Conservation (phyloP, 1,140 invertebrate species). For the Drusus annulatus region DNA sequence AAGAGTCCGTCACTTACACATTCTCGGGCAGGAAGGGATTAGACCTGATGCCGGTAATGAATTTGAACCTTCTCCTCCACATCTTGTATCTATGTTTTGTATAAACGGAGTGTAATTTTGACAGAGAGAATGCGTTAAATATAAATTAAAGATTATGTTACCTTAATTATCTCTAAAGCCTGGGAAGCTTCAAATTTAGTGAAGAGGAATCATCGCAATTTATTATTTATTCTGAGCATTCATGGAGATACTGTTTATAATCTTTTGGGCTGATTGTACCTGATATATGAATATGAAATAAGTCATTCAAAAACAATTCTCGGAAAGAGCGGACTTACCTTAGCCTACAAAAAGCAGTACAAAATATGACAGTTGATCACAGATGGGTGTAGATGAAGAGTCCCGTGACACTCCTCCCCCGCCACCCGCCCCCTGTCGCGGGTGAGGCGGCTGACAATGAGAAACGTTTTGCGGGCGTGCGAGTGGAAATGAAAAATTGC, state of each 20-base stretch:
- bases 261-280: too few species aligned
- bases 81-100: background rate
- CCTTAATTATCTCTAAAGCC: constrained; percentile 18
- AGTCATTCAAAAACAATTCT: too few species aligned
- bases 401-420: background rate
- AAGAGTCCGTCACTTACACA: constrained; percentile 21
- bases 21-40: constrained; percentile 12
- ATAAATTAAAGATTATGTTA: too few species aligned
- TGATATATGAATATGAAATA: too few species aligned
- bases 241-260: background rate
- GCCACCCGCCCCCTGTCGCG: background rate
- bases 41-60: constrained; percentile 15
- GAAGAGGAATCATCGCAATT: background rate
- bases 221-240: constrained; percentile 7
- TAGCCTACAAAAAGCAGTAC: too few species aligned
- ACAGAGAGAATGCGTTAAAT: constrained; percentile 35
- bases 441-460: background rate
- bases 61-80: background rate
- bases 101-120: background rate
- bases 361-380: constrained; percentile 22
- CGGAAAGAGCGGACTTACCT: too few species aligned
- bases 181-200: background rate
- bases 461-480: constrained; percentile 8
- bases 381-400: constrained; percentile 2
- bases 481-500: constrained; percentile 24